Conservation (phyloP, 2,797 vertebrate genomes). For the Silurus aristotelis region DNA sequence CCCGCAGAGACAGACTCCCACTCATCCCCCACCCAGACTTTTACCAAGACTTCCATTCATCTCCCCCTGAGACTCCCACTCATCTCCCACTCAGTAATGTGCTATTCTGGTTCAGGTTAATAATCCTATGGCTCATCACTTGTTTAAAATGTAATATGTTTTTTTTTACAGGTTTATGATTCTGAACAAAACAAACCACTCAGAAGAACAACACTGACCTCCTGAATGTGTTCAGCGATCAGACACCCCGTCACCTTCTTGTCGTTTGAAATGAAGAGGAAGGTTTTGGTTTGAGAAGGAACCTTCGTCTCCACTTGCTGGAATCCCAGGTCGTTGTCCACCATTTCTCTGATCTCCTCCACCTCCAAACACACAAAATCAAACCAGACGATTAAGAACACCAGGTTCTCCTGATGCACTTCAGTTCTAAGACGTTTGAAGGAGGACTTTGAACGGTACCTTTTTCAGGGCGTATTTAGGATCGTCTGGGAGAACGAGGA, state of each 20-base stretch:
- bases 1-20: too few relatives aligned
- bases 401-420: background rate
- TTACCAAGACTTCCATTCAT: too few relatives aligned
- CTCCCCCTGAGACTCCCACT: too few relatives aligned
- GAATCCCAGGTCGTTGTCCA: constrained; percentile 98
- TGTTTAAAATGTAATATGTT: too few relatives aligned
- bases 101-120: too few relatives aligned
- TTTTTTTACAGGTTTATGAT: background rate
- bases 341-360: constrained; percentile 98
- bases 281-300: constrained; percentile 95
- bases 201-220: constrained; percentile 74
- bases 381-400: background rate
- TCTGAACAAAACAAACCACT: background rate
- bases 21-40: too few relatives aligned
- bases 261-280: constrained; percentile 97
- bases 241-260: constrained; percentile 97
- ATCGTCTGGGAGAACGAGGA: constrained; percentile 96
- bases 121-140: too few relatives aligned
- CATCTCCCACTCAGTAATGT: too few relatives aligned
- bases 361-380: constrained; percentile 74
- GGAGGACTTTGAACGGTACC: constrained; percentile 68
- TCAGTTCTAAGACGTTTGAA: background rate
- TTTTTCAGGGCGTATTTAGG: constrained; percentile 99
- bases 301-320: constrained; percentile 94
- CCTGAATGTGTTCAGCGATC: constrained; percentile 97